Evolutionary conservation across 2,888 invertebrate genomes (phyloP).

Genomic region (Biston betularia): DNA sequence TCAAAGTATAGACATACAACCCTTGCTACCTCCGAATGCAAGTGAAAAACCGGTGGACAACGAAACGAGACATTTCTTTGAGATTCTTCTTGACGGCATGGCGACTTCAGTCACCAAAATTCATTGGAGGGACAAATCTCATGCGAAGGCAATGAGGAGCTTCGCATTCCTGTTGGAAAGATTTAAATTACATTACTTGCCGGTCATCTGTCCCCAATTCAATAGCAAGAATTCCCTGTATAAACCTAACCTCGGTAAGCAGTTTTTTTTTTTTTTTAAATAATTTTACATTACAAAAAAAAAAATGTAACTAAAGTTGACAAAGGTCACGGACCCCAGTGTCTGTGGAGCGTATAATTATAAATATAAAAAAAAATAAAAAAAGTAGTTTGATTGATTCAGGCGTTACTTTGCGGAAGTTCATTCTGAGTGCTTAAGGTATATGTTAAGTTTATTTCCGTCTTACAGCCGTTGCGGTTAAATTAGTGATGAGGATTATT

Average conservation of each 20-base stretch:
- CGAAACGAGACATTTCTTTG: conserved; percentile 94
- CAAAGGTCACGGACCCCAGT: no score
- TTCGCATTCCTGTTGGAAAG: conserved; percentile 97
- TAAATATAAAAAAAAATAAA: no score
- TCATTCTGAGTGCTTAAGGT: no score
- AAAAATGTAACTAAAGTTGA: no score
- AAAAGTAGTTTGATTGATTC: no score
- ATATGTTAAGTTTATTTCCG: no score
- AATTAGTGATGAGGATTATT: no score
- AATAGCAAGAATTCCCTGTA: conserved; percentile 92
- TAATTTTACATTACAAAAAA: no score
- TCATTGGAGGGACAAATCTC: conserved; percentile 95
- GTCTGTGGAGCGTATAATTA: no score
- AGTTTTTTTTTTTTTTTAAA: no score
- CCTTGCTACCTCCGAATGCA: conserved; percentile 92
- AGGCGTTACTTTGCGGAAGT: no score
- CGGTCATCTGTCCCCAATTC: conserved; percentile 95
- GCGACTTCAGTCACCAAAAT: conserved; percentile 95
- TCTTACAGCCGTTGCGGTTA: no score
- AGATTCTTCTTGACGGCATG: conserved; percentile 95
- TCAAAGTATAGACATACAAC: conserved; percentile 91
- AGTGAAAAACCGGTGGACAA: conserved; percentile 95
- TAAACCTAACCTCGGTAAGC: conserved; percentile 92
- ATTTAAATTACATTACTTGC: conserved; percentile 96
- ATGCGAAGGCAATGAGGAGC: conserved; percentile 92